Conservation (phyloP, 1,140 invertebrate species). For the Drosophila micromelanica region DNA sequence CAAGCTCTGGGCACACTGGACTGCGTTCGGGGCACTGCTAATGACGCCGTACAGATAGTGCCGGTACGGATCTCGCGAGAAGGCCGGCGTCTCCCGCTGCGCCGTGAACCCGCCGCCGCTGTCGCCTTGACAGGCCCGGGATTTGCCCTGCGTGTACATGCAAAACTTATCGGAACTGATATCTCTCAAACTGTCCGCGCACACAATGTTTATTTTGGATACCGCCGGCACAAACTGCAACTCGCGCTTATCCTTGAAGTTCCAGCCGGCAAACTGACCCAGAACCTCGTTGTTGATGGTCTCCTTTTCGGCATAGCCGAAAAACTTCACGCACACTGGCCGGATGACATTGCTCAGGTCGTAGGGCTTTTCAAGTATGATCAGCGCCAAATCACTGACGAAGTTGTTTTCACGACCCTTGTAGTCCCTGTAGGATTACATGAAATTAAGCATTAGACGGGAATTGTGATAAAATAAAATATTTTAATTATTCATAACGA, state of each 20-base stretch:
- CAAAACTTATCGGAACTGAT: slow-evolving; percentile 67
- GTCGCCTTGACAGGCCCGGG: slow-evolving; percentile 64
- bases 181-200: slow-evolving; percentile 29
- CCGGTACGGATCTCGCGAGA: slow-evolving; percentile 7
- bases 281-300: slow-evolving; percentile 42
- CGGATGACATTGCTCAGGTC: slow-evolving; percentile 56
- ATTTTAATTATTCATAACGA: too few relatives aligned
- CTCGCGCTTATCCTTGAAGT: slow-evolving; percentile 54
- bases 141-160: slow-evolving; percentile 60
- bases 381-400: slow-evolving; percentile 50
- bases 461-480: too few relatives aligned
- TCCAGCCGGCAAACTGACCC: slow-evolving; percentile 67
- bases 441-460: too few relatives aligned
- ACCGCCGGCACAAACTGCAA: slow-evolving; percentile 61
- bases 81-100: not conserved
- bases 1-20: slow-evolving; percentile 61
- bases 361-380: slow-evolving; percentile 45
- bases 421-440: slow-evolving; percentile 30
- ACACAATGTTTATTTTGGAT: slow-evolving; percentile 50
- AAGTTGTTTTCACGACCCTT: slow-evolving; percentile 44
- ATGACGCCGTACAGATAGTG: slow-evolving; percentile 64
- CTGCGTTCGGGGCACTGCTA: slow-evolving; percentile 68
- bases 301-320: slow-evolving; percentile 49
- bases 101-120: slow-evolving; percentile 67
- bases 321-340: slow-evolving; percentile 59